Evolutionary conservation across 2,888 invertebrate genomes (phyloP).

Genomic region (Catocala sponsa): DNA sequence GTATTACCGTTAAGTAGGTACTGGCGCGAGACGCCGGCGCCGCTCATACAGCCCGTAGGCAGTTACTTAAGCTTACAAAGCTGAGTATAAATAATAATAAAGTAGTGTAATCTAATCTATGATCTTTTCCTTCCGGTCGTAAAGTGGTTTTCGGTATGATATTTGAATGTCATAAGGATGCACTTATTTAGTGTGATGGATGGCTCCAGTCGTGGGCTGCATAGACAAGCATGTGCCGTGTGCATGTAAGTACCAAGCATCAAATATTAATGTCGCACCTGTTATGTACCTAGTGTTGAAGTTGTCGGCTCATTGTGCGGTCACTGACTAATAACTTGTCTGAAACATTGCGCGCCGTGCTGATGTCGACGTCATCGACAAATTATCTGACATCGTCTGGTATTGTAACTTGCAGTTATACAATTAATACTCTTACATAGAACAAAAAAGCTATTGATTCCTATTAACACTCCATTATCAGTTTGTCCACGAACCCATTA

Average conservation of each 20-base stretch:
- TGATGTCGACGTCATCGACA: no score
- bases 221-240: conserved; percentile 33
- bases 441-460: no score
- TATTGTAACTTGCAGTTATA: no score
- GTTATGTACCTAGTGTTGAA: conserved; percentile 9
- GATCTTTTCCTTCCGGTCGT: conserved; percentile 30
- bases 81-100: conserved; percentile 8
- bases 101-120: conserved; percentile 32
- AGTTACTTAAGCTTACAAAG: neutral
- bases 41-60: neutral
- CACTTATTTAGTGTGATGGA: conserved; percentile 40
- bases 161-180: conserved; percentile 31
- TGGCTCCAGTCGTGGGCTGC: conserved; percentile 29
- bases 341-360: no score
- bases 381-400: no score
- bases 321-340: no score
- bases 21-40: no score
- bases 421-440: no score
- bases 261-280: conserved; percentile 22
- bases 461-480: no score
- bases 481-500: no score
- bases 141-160: conserved; percentile 29
- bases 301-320: conserved; percentile 9
- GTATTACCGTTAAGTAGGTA: no score
- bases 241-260: conserved; percentile 16